Percentiles rank a stretch among this genome's conserved stretches.
Conservation (phyloP, 2,797 vertebrate species). For the Neomorphus geoffroyi region DNA sequence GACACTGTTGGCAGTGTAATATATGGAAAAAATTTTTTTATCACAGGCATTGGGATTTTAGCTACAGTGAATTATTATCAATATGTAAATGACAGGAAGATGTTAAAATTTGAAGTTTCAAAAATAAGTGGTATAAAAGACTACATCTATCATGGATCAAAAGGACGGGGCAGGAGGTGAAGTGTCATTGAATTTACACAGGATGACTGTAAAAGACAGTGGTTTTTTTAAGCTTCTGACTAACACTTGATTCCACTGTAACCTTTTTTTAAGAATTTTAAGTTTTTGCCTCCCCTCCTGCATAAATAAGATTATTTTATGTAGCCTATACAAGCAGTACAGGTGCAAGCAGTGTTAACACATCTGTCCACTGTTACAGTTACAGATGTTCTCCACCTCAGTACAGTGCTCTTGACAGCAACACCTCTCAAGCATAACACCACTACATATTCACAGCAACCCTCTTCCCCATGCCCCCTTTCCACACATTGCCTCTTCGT, state of each 20-base stretch:
- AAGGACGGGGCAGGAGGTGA: background rate
- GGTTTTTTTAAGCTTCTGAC: background rate
- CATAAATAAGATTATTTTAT: background rate
- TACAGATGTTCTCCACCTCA: background rate
- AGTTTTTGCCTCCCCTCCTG: fast-evolving
- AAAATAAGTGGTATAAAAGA: background rate
- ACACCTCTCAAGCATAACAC: background rate
- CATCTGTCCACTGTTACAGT: background rate
- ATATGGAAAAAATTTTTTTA: background rate
- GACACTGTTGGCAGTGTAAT: background rate
- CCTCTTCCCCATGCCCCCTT: background rate
- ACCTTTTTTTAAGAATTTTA: background rate
- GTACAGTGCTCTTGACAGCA: background rate
- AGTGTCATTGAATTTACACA: background rate
- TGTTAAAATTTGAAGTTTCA: background rate
- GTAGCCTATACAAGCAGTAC: background rate
- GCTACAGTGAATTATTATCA: background rate
- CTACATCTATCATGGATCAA: background rate
- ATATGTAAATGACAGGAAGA: background rate
- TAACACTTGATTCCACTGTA: background rate
- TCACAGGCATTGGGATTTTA: background rate
- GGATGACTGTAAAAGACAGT: background rate
- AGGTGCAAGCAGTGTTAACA: background rate
- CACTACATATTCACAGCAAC: background rate
- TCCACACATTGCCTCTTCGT: background rate